Base-by-base conservation (phyloP, 2,888 invertebrate species). In the Tanaodytes sp. region DNA sequence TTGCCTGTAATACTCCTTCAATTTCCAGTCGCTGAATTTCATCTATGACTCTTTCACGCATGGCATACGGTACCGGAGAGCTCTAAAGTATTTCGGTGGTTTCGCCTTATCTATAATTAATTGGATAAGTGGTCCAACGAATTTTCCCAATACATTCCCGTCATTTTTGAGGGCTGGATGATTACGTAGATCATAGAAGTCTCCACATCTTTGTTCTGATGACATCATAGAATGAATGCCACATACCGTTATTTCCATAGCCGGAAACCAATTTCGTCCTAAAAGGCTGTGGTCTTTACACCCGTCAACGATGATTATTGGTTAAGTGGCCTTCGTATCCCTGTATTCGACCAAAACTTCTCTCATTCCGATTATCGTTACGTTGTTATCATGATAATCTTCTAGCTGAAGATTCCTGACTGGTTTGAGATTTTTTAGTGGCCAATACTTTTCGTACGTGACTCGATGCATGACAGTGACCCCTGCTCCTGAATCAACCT, bases 1-100 rank as follows among this genome's bases (percentile, higher is more conserved):
- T 42, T 9, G 55, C 49, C 5, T n/a, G 18, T 12, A 63, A n/a
- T 4, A 55, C 63, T 2, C 55, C 55, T 1, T 12, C 4, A 15
- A 37, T n/a, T 15, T 55, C 42, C 4, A 63, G 12, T 9, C 63
- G 9, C 8, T 49, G 48, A 6, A 52, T 18, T 20, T 62, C 62
- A 2, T 43, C 46, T 1, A 15, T n/a, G 6, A 51, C 61, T 3
- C 27, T 30, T 1, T 0, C 12, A 3, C 37, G n/a, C 1, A 61
- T 16, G 3, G 61, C 61, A n/a, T 61, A 61, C 8, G 61, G 61
- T 2, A 61, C 51, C n/a, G 51, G 16, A 36, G 33, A 37, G 36
- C 36, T 27, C 33, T 40, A 0, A 49, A 36, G 33, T 49, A 59
- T 2, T 33, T 59, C 1, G 59, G 49, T 14, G 23, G 1, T 4